Conservation (phyloP, 2,888 invertebrate species). For the Neoitamus cyanurus region DNA sequence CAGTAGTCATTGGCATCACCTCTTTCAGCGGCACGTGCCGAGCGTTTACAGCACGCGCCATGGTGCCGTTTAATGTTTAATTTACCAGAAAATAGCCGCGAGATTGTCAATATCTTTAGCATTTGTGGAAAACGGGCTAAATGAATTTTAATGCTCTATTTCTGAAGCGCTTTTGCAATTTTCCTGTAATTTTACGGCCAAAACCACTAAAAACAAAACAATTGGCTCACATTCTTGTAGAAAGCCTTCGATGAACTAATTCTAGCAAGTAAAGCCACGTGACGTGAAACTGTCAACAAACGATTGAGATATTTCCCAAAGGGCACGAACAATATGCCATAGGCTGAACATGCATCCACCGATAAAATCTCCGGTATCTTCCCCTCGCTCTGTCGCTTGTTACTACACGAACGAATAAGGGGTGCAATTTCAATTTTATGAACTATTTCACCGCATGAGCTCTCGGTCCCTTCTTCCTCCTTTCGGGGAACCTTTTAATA, state of each 20-base stretch:
- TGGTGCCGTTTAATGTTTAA: constrained; percentile 57
- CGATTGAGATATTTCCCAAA: constrained; percentile 55
- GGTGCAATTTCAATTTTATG: constrained; percentile 51
- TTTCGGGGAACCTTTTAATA: constrained; percentile 47
- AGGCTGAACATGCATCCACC: background rate
- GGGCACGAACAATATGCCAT: constrained; percentile 49
- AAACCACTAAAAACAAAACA: background rate
- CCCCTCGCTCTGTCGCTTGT: background rate
- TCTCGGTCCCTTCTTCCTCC: constrained; percentile 21
- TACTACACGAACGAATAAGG: constrained; percentile 11
- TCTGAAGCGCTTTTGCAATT: background rate
- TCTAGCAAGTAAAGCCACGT: constrained; percentile 53
- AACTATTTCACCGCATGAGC: constrained; percentile 52
- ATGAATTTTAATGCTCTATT: background rate
- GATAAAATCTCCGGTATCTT: constrained; percentile 15
- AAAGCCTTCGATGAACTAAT: background rate
- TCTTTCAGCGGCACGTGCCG: constrained; percentile 48
- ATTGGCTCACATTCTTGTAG: background rate
- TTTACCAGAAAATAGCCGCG: constrained; percentile 60
- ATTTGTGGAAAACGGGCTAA: constrained; percentile 41
- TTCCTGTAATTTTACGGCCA: background rate
- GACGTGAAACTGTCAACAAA: constrained; percentile 55
- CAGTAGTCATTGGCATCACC: constrained; percentile 34
- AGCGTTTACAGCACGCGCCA: constrained; percentile 51
- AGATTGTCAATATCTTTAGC: constrained; percentile 57